Base-by-base conservation (phyloP, 1,140 invertebrate species). In the Hyphantria cunea region DNA sequence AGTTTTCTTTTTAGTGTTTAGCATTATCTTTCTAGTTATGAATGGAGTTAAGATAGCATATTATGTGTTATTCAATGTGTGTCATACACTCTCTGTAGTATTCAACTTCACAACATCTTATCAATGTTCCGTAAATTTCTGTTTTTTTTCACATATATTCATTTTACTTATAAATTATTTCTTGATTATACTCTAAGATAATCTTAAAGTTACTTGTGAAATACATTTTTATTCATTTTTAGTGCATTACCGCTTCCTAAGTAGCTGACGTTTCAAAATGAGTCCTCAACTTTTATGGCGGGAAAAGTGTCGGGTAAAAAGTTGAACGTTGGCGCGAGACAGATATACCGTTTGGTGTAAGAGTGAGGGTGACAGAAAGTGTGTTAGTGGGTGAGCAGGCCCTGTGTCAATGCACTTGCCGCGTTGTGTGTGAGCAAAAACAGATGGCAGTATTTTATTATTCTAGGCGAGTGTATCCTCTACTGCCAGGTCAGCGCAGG, bases 261-360 rank as follows among this genome's bases (percentile, higher is more conserved):
- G 37, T 49, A 32, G 34, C 47, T 50, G 47, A 37, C 52, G 33
- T 80, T 82, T 72, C 70, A 66, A 82, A 80, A 76, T 72, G 56
- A 63, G 75, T 72, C 68, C 48, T 64, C 58, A 63, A 68, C 74
- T 70, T 72, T 76, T 82, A 75, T 78, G 74, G 72, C 71, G 68
- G 69, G 78, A 78, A 78, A 78, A 79, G 66, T 69, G 67, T 71
- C 68, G 59, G 58, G 59, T 61, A 82, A 80, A 80, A 82, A 82
- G 53, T 51, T 66, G 65, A 48, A 25, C 32, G 66, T n/a, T 59
- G 10, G 67, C 77, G 15, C 12, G 66, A 47, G 71, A 79, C 45
- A 47, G 17, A 15, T 45, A 48, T 51, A 70, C 47, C 39, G 50
- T 45, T 17, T 10, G 0, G 0, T 39, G 42, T 34, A 37, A 51